Evolutionary conservation across 2,113 vertebrate genomes (phyloP).

Genomic region (Apteryx owenii): DNA sequence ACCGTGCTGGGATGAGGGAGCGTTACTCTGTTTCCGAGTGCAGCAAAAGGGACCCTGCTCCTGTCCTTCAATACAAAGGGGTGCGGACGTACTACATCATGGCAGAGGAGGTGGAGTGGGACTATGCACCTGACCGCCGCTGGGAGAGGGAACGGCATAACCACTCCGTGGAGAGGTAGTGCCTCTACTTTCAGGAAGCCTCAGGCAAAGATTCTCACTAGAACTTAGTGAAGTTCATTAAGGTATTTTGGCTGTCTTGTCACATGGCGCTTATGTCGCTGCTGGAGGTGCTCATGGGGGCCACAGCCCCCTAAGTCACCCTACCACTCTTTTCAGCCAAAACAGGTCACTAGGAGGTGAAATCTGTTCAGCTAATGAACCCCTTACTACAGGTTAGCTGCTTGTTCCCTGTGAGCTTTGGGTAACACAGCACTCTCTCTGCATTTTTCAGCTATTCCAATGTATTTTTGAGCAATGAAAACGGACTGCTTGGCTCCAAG

Average conservation of each 20-base stretch:
- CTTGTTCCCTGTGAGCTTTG: background rate
- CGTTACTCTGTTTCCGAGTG: conserved; percentile 73
- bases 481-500: conserved; percentile 77
- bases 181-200: background rate
- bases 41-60: background rate
- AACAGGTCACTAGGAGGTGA: background rate
- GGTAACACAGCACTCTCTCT: conserved; percentile 25
- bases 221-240: background rate
- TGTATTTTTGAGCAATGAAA: conserved; percentile 72
- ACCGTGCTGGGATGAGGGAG: conserved; percentile 78
- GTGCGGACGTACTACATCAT: conserved; percentile 72
- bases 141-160: conserved; percentile 79
- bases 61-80: background rate
- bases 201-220: background rate
- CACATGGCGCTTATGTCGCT: accelerated
- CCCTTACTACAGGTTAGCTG: background rate
- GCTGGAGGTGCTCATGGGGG: background rate
- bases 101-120: conserved; percentile 79
- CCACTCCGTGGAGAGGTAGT: conserved; percentile 73
- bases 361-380: background rate
- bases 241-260: background rate
- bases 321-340: background rate
- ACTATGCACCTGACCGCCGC: conserved; percentile 74
- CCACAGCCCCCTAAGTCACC: accelerated
- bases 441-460: conserved; percentile 73